Percentiles rank a stretch among this genome's conserved stretches.
phyloP scores from a whole-genome alignment of 2,888 invertebrate genomes.

The Phaonia tiefii region DNA sequence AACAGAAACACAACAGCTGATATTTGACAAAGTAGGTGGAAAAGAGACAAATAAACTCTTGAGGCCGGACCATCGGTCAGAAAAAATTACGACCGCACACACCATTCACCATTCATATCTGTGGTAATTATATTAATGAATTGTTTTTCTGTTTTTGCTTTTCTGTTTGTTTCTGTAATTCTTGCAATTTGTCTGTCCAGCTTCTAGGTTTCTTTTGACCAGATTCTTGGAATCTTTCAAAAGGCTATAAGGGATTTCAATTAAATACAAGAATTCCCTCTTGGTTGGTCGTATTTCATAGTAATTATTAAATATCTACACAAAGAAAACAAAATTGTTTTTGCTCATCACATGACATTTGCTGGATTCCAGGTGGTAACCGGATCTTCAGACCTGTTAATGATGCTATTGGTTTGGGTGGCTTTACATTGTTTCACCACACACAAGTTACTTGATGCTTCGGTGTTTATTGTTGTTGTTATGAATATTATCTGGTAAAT shows the following conservation, averaged over 20 bases:
- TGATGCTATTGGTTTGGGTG: not conserved
- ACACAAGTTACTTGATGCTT: not conserved
- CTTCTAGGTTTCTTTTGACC: no score
- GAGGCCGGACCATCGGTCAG: no score
- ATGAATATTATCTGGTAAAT: constrained; percentile 19
- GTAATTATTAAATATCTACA: constrained; percentile 4
- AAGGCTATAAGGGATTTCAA: not conserved
- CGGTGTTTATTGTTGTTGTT: constrained; percentile 4
- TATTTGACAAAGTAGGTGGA: no score
- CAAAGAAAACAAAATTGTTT: constrained; percentile 7
- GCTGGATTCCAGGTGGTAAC: constrained; percentile 11
- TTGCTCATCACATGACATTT: constrained; percentile 8
- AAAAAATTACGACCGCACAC: no score
- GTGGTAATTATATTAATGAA: no score
- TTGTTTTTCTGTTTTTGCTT: no score
- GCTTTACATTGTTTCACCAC: not conserved
- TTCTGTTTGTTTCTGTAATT: no score
- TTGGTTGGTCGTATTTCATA: constrained; percentile 2
- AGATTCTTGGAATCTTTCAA: not conserved
- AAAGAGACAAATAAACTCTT: no score
- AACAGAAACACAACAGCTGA: not conserved
- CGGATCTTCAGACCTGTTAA: constrained; percentile 1
- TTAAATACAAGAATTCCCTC: not conserved
- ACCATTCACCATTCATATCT: no score
- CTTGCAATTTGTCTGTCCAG: no score